A percentile compares a stretch with the other conserved stretches of the same genome.
Conservation (phyloP, 2,113 vertebrate genomes). For the Passer montanus region DNA sequence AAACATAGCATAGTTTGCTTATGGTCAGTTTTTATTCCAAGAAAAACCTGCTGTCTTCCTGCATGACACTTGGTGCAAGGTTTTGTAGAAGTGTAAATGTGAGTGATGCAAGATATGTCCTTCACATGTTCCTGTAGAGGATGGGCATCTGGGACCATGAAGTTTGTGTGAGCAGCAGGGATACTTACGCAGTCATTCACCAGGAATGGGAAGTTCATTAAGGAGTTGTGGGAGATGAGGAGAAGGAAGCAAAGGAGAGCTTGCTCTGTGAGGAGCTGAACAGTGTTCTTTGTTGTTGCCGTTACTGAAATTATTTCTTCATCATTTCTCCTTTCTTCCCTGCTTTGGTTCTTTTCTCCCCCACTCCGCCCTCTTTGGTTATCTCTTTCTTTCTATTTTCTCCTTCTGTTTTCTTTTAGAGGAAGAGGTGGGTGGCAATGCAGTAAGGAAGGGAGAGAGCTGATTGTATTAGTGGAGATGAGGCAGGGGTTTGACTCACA, state of each 20-base stretch:
- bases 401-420: neutral
- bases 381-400: neutral
- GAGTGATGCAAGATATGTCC: neutral
- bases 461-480: neutral
- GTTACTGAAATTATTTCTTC: neutral
- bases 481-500: neutral
- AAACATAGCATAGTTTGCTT: neutral
- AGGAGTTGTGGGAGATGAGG: neutral
- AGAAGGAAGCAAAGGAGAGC: neutral
- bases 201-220: neutral
- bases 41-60: neutral
- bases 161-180: neutral
- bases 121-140: neutral
- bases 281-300: neutral
- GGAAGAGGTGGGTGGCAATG: neutral
- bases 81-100: neutral
- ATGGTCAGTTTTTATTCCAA: neutral
- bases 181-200: fast-evolving
- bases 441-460: neutral
- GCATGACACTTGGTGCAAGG: neutral
- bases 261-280: neutral
- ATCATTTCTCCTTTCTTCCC: neutral
- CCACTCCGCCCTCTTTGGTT: neutral
- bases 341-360: neutral
- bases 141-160: neutral